Evolutionary conservation across 2,797 vertebrate genomes (phyloP).

Genomic region (Varecia variegata): DNA sequence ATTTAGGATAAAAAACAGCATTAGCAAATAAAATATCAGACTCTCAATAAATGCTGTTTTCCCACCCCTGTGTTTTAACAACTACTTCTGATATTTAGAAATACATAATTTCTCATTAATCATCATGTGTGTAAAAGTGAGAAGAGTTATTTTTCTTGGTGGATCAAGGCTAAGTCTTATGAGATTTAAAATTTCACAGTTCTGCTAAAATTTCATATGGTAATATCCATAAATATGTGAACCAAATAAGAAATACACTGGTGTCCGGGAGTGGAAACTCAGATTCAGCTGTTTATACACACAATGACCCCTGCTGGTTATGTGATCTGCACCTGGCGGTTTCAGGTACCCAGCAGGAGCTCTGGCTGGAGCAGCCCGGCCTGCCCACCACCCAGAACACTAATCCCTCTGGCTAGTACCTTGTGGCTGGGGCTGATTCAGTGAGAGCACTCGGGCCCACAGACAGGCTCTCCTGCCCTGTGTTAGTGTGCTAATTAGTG

Average conservation of each 20-base stretch:
- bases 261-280: background rate
- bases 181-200: background rate
- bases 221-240: background rate
- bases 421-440: background rate
- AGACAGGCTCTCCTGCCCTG: background rate
- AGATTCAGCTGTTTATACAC: background rate
- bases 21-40: background rate
- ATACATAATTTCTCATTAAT: background rate
- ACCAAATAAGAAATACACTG: background rate
- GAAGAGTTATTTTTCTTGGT: slow-evolving; percentile 37
- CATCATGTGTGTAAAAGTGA: slow-evolving; percentile 1
- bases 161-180: background rate
- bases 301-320: background rate
- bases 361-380: background rate
- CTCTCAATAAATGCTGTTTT: background rate
- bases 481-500: background rate
- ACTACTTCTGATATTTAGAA: slow-evolving; percentile 40
- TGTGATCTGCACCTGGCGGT: background rate
- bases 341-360: rapidly evolving
- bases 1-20: background rate
- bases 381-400: background rate
- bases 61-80: background rate
- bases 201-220: background rate
- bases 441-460: background rate
- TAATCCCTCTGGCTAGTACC: slow-evolving; percentile 24